phyloP scores from a whole-genome alignment of 2,113 vertebrate species.

The Terrapene triunguis region DNA sequence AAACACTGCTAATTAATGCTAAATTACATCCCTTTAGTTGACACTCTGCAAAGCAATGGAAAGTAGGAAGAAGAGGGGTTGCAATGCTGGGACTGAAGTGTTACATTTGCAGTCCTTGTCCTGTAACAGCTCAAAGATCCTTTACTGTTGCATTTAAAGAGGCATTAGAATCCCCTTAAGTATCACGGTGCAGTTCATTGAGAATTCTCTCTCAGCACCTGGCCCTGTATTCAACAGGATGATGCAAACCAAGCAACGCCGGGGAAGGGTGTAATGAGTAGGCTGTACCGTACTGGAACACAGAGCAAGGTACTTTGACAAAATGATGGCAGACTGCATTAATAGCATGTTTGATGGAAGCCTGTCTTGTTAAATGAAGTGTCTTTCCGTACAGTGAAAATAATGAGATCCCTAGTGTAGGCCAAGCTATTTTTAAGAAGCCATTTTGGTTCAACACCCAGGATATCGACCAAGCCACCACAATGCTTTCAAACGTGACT shows the following conservation, averaged over 20 bases:
- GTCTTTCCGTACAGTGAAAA: slow-evolving; percentile 38
- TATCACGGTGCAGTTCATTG: neutral
- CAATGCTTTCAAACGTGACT: slow-evolving; percentile 27
- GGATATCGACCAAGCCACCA: slow-evolving; percentile 31
- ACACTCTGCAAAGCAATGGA: neutral
- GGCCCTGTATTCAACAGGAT: neutral
- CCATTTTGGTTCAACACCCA: slow-evolving; percentile 22
- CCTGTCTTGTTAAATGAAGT: slow-evolving; percentile 50
- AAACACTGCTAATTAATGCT: neutral
- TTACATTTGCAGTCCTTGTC: neutral
- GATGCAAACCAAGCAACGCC: slow-evolving; percentile 9
- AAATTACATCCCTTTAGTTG: neutral
- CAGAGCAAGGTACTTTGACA: slow-evolving; percentile 41
- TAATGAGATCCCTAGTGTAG: slow-evolving; percentile 72
- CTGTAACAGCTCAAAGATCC: neutral
- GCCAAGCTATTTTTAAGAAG: slow-evolving; percentile 64
- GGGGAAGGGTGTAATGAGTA: neutral
- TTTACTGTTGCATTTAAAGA: neutral
- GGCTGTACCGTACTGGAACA: neutral
- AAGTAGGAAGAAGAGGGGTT: neutral
- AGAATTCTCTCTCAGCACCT: neutral
- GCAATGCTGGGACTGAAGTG: neutral
- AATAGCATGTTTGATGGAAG: slow-evolving; percentile 60
- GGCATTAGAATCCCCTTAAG: neutral
- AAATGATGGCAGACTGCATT: slow-evolving; percentile 36